Evolutionary conservation across 2,797 vertebrate species (phyloP), one percentile per base, ranked within the genome.

Genomic region (Discoglossus pictus): DNA sequence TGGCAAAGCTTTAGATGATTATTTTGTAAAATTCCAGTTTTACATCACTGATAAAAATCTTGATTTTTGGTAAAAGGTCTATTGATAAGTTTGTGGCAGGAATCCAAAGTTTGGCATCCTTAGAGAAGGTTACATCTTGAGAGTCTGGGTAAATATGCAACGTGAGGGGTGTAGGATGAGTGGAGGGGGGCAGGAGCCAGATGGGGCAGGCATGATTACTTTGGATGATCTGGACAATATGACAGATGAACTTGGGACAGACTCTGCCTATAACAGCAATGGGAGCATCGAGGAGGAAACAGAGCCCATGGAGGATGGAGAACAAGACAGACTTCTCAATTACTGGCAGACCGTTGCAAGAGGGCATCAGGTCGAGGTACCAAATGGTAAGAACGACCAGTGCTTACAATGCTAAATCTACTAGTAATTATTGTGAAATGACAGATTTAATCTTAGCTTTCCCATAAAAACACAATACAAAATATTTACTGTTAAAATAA

Each of bases 341-440:
- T 95, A 93, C 82, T 96, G 93, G 93, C 92, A 92, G 78, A 89
- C 90, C 64, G 88, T 90, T 13, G 93, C 89, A 7, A 70, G 94
- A 27, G 91, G 92, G 24, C 93, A 96, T 84, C 90, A 89, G 66
- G 93, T 96, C 73, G 92, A 93, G 23, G 93, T 95, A 60, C 76
- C 92, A 43, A 76, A 85, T 52, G 93, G 93, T 94, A 89, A 84
- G 74, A 16, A 42, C 39, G 40, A 56, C 3, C 36, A 7, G 17
- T 12, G 11, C 12, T 8, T 31, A 8, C 27, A 31, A 31, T 31
- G 27, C 27, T 31, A 8, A 31, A 31, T 8, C 27, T 8, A 31
- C n/a, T n/a, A n/a, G n/a, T n/a, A n/a, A n/a, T n/a, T n/a, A n/a
- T n/a, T n/a, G n/a, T n/a, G n/a, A n/a, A n/a, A n/a, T n/a, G n/a